Percentiles rank a stretch among this genome's conserved stretches.
phyloP scores from a whole-genome alignment of 2,797 vertebrate genomes.

The Enteromius unitaeniatus region DNA sequence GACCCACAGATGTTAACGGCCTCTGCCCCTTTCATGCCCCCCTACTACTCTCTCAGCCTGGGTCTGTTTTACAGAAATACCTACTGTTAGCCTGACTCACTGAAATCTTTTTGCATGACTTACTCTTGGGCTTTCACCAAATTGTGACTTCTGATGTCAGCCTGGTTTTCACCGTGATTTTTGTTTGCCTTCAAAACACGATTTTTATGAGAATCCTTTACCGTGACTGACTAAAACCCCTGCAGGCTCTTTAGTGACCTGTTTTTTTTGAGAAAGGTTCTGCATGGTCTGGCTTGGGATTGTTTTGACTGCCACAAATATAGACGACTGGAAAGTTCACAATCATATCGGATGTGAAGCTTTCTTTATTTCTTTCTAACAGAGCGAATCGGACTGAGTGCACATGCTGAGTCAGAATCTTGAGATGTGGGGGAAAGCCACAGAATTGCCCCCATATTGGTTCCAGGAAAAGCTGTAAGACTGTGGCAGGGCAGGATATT shows the following conservation, averaged over 20 bases:
- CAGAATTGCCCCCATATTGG: constrained; percentile 22
- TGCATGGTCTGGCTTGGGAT: constrained; percentile 48
- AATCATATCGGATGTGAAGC: constrained; percentile 47
- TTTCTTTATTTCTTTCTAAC: constrained; percentile 45
- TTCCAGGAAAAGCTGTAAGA: constrained; percentile 41
- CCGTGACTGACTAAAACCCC: constrained; percentile 47
- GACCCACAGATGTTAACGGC: constrained; percentile 29
- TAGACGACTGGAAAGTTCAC: constrained; percentile 55
- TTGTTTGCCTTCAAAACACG: constrained; percentile 29
- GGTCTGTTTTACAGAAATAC: constrained; percentile 43
- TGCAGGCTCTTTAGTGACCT: constrained; percentile 46
- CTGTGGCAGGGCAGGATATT: constrained; percentile 23
- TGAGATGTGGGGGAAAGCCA: constrained; percentile 24
- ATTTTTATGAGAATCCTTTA: constrained; percentile 58
- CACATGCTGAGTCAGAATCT: constrained; percentile 2
- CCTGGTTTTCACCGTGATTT: constrained; percentile 18
- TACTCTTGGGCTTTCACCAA: constrained; percentile 11
- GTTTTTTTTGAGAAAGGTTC: constrained; percentile 42
- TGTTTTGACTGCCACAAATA: constrained; percentile 61
- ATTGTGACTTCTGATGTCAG: constrained; percentile 34
- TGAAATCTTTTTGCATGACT: constrained; percentile 21
- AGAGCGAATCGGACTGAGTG: constrained; percentile 44
- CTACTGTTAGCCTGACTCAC: constrained; percentile 20
- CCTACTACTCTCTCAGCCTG: constrained; percentile 20
- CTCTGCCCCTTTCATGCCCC: constrained; percentile 36